Base-by-base conservation (phyloP, 2,113 vertebrate species). In the Chamaetylas fuelleborni region DNA sequence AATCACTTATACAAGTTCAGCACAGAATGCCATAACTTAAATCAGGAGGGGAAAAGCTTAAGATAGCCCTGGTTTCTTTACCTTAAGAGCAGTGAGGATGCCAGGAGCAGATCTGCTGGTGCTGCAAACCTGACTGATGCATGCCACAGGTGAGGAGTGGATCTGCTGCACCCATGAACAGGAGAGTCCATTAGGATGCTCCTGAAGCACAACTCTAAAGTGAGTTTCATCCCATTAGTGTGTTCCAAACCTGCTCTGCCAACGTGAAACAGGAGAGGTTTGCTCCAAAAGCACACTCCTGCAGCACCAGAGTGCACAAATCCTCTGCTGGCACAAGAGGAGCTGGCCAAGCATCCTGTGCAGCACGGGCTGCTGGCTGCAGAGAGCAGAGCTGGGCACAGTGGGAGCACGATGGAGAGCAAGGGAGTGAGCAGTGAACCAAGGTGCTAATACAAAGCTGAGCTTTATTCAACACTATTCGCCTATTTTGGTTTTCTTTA, bases 241-340 rank as follows among this genome's bases (percentile, higher is more conserved):
- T 2, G 1, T 3, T 38, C 42, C 23, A 53, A 58, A 36, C 26
- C 28, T 19, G 29, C 64, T 42, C 28, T 54, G 47, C 51, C 43
- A 34, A 19, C 0, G 0, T 14, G 47, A 48, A 83, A 65, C 2
- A 1, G 23, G 4, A n/a, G 6, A 65, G 43, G 25, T 61, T 43
- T 22, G n/a, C 84, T 61, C 66, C 62, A 77, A 61, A 69, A 77
- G 50, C n/a, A 40, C 53, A 6, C 31, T 80, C 40, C 28, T n/a
- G 22, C 45, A 80, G 66, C 80, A 72, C 12, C 5, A 28, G 80
- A 0, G 1, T 25, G 50, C 64, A 77, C 48, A 69, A 60, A 80
- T 22, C 50, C 60, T 33, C 81, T 57, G 64, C 13, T 56, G 56
- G 51, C 57, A 45, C 3, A 4, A 31, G 54, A 83, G 60, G 64